phyloP scores from a whole-genome alignment of 2,797 vertebrate genomes.

The Eleutherodactylus coqui region DNA sequence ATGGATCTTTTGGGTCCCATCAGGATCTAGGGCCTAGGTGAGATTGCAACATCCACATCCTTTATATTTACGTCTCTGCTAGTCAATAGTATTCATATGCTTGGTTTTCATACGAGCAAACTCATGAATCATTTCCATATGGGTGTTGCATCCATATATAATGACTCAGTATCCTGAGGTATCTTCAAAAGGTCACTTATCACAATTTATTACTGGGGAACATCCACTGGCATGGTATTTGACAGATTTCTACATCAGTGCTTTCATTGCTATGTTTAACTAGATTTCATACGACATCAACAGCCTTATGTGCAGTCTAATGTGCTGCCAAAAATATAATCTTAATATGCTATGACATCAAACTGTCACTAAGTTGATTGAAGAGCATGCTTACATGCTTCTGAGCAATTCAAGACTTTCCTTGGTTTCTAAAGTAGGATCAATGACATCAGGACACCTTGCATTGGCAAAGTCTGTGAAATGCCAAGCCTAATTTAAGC shows the following conservation, averaged over 20 bases:
- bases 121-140: not conserved
- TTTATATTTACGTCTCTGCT: not conserved
- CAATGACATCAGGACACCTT: not conserved
- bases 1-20: too few species aligned
- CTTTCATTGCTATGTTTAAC: not conserved
- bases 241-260: not conserved
- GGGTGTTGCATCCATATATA: not conserved
- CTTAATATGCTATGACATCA: not conserved
- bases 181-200: not conserved
- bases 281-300: not conserved
- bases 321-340: not conserved
- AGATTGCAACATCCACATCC: not conserved
- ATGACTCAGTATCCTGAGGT: not conserved
- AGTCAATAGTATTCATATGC: not conserved
- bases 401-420: not conserved
- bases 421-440: not conserved
- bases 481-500: too few species aligned
- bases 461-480: too few species aligned
- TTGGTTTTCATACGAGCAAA: not conserved
- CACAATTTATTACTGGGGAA: not conserved
- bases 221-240: too few species aligned
- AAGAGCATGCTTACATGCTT: not conserved
- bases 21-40: not conserved
- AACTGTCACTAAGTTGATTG: conserved; percentile 1
- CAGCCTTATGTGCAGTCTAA: not conserved